Evolutionary conservation across 2,888 invertebrate genomes (phyloP).

Genomic region (Teleiodes luculella): DNA sequence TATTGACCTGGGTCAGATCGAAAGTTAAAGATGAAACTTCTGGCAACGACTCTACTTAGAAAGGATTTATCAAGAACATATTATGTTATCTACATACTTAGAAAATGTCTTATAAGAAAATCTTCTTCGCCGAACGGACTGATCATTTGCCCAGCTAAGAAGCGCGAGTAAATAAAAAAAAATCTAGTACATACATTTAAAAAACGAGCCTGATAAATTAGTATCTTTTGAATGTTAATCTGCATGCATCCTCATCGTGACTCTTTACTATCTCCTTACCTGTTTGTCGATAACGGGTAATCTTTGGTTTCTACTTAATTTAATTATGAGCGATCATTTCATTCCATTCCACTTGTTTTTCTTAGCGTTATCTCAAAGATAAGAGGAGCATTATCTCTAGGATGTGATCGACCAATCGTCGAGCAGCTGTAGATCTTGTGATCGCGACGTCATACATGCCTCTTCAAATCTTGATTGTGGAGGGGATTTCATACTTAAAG

Average conservation of each 20-base stretch:
- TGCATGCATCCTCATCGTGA: neutral
- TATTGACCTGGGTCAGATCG: too few relatives aligned
- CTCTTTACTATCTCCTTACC: neutral
- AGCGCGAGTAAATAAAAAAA: too few relatives aligned
- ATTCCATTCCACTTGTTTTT: slow-evolving; percentile 7
- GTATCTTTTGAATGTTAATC: too few relatives aligned
- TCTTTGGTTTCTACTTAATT: neutral
- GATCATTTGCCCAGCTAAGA: too few relatives aligned
- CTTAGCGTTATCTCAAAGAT: slow-evolving; percentile 5
- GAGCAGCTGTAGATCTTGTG: neutral
- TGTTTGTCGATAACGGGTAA: neutral
- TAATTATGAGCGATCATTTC: neutral
- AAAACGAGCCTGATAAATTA: too few relatives aligned
- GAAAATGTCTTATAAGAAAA: too few relatives aligned
- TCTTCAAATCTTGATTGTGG: neutral
- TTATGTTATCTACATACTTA: too few relatives aligned
- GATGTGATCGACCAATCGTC: slow-evolving; percentile 11
- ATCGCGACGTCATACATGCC: slow-evolving; percentile 6
- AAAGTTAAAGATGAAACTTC: too few relatives aligned
- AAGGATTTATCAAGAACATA: too few relatives aligned
- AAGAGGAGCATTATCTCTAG: neutral
- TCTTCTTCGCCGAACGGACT: too few relatives aligned
- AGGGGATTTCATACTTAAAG: neutral
- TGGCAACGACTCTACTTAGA: too few relatives aligned
- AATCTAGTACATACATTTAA: too few relatives aligned